Evolutionary conservation across 2,113 vertebrate genomes (phyloP), one percentile per base, ranked within the genome.

Genomic region (Odocoileus hemionus): DNA sequence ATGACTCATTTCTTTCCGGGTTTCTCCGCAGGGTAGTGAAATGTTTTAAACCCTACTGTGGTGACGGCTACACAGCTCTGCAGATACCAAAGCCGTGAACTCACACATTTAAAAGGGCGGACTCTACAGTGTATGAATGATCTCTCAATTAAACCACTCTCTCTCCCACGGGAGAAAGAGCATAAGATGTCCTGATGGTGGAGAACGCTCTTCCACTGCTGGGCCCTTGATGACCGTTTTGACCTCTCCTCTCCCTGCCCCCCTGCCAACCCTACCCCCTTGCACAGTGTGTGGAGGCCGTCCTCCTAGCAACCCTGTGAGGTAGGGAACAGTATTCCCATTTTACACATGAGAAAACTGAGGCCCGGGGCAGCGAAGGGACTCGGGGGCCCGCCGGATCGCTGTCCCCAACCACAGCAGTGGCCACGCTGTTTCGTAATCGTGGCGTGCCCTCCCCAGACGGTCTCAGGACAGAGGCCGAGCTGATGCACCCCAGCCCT

Each of bases 111-210:
- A 26, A 61, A 25, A 11, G 9, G 30, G 25, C 36, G 33, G 16
- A 61, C 30, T n/a, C 33, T 6, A 30, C 11, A 4, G 10, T 0
- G 4, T 6, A 0, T 9, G 47, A 76, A 57, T 12, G 28, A 2
- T 39, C 9, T 36, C 61, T 33, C 74, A 80, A 39, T 23, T 45
- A 92, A 61, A 76, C n/a, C 25, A 3, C 82, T 58, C 79, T 50
- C 39, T 55, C 28, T 43, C 16, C 55, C 67, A 76, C 25, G n/a
- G 23, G 60, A 82, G 61, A 86, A 76, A 50, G 36, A 76, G 25
- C 47, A 45, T 36, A 36, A 83, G 4, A 5, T 17, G 23, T 19
- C 61, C 57, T 76, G 39, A 57, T 7, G 52, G 21, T 3, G 52
- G 60, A 60, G 47, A 26, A 45, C 1, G 23, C 60, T 19, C 60